Evolutionary conservation across 2,797 vertebrate genomes (phyloP).

Genomic region (Melanotaenia parkinsoni): DNA sequence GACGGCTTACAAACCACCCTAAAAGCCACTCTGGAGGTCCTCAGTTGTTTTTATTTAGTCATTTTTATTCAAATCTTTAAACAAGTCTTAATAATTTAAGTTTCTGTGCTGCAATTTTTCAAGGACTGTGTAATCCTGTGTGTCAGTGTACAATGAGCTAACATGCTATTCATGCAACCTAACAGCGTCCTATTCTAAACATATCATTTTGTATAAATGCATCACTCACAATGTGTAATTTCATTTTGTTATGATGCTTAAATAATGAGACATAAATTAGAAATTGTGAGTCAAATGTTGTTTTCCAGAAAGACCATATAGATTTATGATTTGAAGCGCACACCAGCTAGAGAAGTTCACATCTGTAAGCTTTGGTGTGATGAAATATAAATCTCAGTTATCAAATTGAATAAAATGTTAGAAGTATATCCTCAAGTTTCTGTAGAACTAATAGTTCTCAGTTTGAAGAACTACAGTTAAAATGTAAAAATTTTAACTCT

Average conservation of each 20-base stretch:
- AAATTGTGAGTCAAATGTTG: background rate
- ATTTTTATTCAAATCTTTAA: background rate
- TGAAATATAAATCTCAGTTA: too few species aligned
- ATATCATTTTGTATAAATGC: background rate
- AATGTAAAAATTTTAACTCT: background rate
- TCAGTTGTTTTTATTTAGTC: background rate
- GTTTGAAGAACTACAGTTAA: background rate
- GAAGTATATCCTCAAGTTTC: background rate
- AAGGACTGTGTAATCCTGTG: background rate
- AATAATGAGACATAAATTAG: background rate
- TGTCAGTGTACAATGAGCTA: background rate
- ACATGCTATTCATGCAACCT: background rate
- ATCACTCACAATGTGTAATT: background rate
- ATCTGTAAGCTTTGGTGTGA: too few species aligned
- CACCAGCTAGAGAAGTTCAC: too few species aligned
- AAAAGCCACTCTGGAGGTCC: conserved; percentile 24
- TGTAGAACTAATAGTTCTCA: background rate
- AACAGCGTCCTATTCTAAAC: background rate
- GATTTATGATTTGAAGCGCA: too few species aligned
- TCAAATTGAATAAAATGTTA: too few species aligned
- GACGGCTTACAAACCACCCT: background rate
- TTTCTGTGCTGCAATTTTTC: background rate
- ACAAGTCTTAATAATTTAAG: background rate
- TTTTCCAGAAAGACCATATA: too few species aligned
- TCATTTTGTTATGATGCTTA: background rate